Conservation (phyloP, 2,113 vertebrate species). For the Megaceryle torquata region DNA sequence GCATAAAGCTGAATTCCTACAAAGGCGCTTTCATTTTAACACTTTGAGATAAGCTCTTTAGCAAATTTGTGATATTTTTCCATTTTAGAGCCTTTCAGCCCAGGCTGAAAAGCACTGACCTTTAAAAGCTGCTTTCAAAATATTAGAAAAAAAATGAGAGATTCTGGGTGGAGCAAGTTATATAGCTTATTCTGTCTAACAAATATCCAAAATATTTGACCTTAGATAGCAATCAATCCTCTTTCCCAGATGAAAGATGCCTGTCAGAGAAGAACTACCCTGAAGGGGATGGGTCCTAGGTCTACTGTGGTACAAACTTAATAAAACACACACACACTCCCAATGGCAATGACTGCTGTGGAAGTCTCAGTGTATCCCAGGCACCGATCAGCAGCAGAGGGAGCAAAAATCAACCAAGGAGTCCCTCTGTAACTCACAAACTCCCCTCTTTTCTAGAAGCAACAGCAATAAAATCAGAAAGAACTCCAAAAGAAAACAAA, state of each 20-base stretch:
- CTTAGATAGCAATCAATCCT: not conserved
- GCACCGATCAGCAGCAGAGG: not conserved
- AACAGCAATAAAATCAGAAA: not conserved
- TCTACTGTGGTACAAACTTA: not conserved
- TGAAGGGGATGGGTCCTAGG: not conserved
- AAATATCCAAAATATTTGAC: not conserved
- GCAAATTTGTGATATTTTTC: not conserved
- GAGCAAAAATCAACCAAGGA: not conserved
- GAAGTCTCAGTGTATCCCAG: not conserved
- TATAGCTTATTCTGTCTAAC: not conserved
- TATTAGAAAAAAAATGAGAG: not conserved
- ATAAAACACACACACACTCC: not conserved
- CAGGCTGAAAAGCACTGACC: not conserved
- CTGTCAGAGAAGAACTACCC: not conserved
- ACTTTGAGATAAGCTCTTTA: not conserved
- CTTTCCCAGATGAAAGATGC: not conserved
- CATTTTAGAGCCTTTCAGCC: not conserved
- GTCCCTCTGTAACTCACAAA: not conserved
- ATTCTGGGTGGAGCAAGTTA: not conserved
- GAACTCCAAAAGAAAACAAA: not conserved
- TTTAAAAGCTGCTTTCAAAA: not conserved
- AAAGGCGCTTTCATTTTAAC: not conserved
- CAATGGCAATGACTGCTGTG: not conserved
- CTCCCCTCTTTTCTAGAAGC: not conserved
- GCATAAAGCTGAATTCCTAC: not conserved